Conservation (phyloP, 2,113 vertebrate species). For the Daboia siamensis region DNA sequence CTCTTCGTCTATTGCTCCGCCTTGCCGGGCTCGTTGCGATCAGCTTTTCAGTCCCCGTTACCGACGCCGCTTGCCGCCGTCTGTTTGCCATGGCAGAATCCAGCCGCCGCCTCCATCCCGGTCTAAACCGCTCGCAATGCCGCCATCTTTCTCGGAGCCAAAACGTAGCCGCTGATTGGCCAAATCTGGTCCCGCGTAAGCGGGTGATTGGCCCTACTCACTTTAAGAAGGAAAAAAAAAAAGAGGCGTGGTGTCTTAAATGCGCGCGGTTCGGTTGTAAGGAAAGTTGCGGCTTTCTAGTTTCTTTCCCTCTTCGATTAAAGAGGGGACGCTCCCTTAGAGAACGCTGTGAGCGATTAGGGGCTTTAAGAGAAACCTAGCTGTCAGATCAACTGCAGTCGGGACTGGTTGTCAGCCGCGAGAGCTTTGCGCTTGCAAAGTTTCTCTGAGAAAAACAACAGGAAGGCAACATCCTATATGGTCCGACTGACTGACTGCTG, state of each 20-base stretch:
- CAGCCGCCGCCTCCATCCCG: fast-evolving
- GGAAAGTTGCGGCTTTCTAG: background rate
- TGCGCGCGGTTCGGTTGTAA: background rate
- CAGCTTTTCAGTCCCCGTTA: too few relatives aligned
- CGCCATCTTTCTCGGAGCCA: background rate
- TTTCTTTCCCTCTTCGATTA: background rate
- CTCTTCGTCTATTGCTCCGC: background rate
- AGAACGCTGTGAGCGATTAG: background rate
- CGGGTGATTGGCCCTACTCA: background rate
- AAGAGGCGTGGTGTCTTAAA: background rate
- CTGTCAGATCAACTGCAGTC: background rate
- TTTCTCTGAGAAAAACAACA: background rate
- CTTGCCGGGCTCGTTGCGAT: background rate
- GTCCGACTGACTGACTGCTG: background rate
- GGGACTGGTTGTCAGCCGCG: background rate
- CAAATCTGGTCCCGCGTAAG: background rate
- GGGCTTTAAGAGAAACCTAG: background rate
- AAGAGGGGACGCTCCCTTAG: background rate
- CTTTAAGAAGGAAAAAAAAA: background rate
- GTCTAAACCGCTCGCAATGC: background rate
- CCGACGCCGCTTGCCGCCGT: background rate
- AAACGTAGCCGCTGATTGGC: background rate
- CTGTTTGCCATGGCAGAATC: background rate
- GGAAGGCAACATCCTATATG: background rate
- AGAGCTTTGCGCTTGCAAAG: background rate